Percentiles rank a stretch among this genome's conserved stretches.
phyloP scores from a whole-genome alignment of 2,797 vertebrate species.

The Clarias platycephalus region DNA sequence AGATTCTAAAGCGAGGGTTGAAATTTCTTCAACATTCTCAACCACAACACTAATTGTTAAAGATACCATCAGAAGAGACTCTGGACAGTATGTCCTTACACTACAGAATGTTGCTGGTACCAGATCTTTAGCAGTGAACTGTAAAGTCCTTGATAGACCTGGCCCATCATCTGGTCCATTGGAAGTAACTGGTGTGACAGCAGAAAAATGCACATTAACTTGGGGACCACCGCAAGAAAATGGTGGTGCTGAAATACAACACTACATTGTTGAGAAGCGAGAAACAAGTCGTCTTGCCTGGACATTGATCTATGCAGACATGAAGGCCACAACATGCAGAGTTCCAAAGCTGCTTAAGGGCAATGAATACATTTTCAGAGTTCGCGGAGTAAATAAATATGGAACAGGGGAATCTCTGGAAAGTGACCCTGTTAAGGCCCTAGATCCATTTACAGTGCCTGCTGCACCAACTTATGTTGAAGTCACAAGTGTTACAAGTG shows the following conservation, averaged over 20 bases:
- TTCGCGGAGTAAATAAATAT: conserved; percentile 92
- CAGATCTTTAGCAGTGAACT: conserved; percentile 83
- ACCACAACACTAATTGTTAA: conserved; percentile 81
- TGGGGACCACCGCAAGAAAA: conserved; percentile 94
- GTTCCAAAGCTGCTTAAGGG: conserved; percentile 92
- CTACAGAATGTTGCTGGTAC: conserved; percentile 89
- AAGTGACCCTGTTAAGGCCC: conserved; percentile 86
- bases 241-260: conserved; percentile 83
- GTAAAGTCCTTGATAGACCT: conserved; percentile 91
- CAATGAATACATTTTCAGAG: conserved; percentile 97
- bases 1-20: conserved; percentile 76
- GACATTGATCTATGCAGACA: conserved; percentile 87
- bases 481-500: conserved; percentile 87
- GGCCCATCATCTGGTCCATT: conserved; percentile 88
- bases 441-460: conserved; percentile 90
- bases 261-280: conserved; percentile 94
- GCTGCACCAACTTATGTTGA: conserved; percentile 88
- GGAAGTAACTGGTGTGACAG: conserved; percentile 85
- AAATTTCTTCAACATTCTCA: conserved; percentile 87
- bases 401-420: conserved; percentile 91
- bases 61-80: conserved; percentile 82
- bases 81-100: conserved; percentile 85
- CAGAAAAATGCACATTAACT: conserved; percentile 82
- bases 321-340: conserved; percentile 92
- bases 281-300: conserved; percentile 95